These are phyloP conservation scores for Volucella inflata DNA, from an alignment of 2,888 invertebrate species.

Conservation along the genomic window DNA sequence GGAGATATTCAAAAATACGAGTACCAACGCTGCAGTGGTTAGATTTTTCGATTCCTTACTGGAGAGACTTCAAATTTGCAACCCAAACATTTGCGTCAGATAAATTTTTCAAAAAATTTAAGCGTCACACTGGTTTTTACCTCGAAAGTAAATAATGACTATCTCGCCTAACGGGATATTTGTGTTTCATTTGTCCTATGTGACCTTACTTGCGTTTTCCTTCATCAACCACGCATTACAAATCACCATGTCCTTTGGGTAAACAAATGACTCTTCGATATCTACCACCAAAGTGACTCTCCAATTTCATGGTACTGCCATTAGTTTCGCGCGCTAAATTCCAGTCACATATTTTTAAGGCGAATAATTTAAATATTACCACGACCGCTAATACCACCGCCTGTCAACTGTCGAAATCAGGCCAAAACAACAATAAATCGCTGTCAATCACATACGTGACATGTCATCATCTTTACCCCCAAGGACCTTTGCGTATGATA, in stretches of 20 bases:
- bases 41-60: too few relatives aligned
- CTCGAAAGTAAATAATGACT: too few relatives aligned
- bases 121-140: too few relatives aligned
- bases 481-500: conserved; percentile 37
- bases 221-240: conserved; percentile 23
- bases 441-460: conserved; percentile 81
- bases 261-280: conserved; percentile 44
- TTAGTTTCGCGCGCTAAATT: conserved; percentile 24
- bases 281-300: not conserved
- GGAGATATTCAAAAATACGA: too few relatives aligned
- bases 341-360: not conserved
- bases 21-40: too few relatives aligned
- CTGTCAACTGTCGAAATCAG: conserved; percentile 59
- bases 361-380: conserved; percentile 17
- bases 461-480: conserved; percentile 30
- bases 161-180: too few relatives aligned
- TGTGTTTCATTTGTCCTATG: not conserved
- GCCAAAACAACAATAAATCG: conserved; percentile 79
- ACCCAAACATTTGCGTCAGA: too few relatives aligned
- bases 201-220: not conserved
- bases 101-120: too few relatives aligned
- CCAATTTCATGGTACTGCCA: conserved; percentile 44
- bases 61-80: too few relatives aligned
- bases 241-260: not conserved
- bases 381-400: not conserved